Base-by-base conservation (phyloP, 1,140 invertebrate genomes). In the Piezodorus guildinii region DNA sequence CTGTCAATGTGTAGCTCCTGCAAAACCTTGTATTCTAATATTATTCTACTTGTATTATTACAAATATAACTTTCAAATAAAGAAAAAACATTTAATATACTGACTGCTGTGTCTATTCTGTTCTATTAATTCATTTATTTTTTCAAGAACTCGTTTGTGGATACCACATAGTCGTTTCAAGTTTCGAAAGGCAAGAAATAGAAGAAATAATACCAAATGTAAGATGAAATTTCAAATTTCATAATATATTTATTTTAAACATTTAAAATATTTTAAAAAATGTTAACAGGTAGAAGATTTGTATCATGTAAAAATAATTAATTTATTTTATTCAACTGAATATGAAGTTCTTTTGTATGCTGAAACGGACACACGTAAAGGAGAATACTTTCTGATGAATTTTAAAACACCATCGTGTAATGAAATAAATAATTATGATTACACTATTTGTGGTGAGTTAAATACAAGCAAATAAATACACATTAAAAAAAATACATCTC, bases 241-340 rank as follows among this genome's bases (percentile, higher is more conserved):
- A 19, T 49, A 6, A 49, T 49, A 3, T 46, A 16, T 46, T 46
- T 21, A 19, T n/a, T 49, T 49, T n/a, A 49, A 49, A 19, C 12
- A 10, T 49, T 21, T 17, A 21, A 21, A 49, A 49, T 2, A 49
- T n/a, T n/a, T 5, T 5, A 49, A 8, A 19, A 21, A 17, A 17
- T 49, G 14, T 49, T n/a, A n/a, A 10, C 49, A 49, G 46, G 14
- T 62, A 4, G 58, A 60, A 34, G 58, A 60, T 6, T 60, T 60
- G n/a, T 60, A 60, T 17, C 12, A 34, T 17, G 58, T 60, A n/a
- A 14, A 21, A 39, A 14, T 60, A 17, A n/a, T 4, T 16, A 60
- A 39, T n/a, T 30, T 60, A 16, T 16, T 17, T 19, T 60, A 43
- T 60, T 34, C 25, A 39, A 39, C 30, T 14, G 27, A 43, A 17